A percentile compares a stretch with the other conserved stretches of the same genome.
phyloP scores from a whole-genome alignment of 1,140 invertebrate genomes.

The Sminthurinus signatus region DNA sequence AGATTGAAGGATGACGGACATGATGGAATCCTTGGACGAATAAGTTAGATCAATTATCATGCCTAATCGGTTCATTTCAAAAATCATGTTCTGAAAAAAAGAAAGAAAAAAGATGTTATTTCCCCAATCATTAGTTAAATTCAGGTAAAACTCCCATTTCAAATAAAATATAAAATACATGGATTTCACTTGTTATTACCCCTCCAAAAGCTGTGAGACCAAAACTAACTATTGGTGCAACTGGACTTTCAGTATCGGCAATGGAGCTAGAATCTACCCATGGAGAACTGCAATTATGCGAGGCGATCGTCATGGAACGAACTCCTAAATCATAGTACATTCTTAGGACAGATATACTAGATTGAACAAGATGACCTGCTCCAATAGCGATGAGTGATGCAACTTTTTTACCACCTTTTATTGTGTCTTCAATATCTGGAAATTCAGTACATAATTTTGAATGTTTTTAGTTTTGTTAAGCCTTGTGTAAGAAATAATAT shows the following conservation, averaged over 20 bases:
- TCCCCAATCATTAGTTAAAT: not conserved
- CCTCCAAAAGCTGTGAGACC: not conserved
- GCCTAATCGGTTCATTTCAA: slow-evolving; percentile 52
- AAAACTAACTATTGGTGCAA: not conserved
- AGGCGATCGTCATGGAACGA: slow-evolving; percentile 50
- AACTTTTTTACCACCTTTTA: slow-evolving; percentile 46
- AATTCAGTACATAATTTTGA: not conserved
- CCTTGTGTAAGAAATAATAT: no score
- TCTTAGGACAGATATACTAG: slow-evolving; percentile 49
- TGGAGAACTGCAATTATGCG: slow-evolving; percentile 53
- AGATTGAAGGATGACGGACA: slow-evolving; percentile 48
- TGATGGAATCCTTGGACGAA: slow-evolving; percentile 48
- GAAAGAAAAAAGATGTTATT: not conserved
- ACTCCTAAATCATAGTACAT: slow-evolving; percentile 27
- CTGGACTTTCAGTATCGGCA: not conserved
- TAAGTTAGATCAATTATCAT: slow-evolving; percentile 61
- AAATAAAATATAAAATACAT: not conserved
- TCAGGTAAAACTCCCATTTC: not conserved
- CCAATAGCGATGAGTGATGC: slow-evolving; percentile 52
- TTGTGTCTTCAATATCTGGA: slow-evolving; percentile 32
- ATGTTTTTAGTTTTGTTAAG: no score
- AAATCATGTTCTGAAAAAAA: slow-evolving; percentile 22
- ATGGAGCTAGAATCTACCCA: slow-evolving; percentile 45
- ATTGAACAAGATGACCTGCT: slow-evolving; percentile 53
- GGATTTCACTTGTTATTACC: not conserved